These are phyloP conservation scores for Gerris buenoi DNA, from an alignment of 1,140 invertebrate species.

Conservation along the genomic window DNA sequence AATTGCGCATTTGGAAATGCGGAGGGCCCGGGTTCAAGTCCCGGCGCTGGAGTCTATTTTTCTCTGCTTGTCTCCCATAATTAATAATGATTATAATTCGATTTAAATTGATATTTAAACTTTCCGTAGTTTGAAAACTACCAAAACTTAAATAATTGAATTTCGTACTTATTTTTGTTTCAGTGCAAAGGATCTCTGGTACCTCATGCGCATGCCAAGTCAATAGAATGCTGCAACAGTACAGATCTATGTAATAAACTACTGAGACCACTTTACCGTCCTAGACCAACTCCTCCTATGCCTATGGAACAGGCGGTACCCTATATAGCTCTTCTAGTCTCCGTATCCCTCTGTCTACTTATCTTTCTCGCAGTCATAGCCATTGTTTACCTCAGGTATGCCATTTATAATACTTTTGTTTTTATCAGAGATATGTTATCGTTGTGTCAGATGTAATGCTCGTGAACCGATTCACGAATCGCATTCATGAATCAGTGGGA, in stretches of 20 bases:
- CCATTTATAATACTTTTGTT: conserved; percentile 4
- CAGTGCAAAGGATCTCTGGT: conserved; percentile 76
- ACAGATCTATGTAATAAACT: conserved; percentile 64
- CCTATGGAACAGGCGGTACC: conserved; percentile 37
- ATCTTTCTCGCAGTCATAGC: conserved; percentile 41
- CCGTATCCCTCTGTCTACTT: conserved; percentile 45
- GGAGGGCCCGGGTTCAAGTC: no score
- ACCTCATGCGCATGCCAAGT: conserved; percentile 60
- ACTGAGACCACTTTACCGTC: conserved; percentile 49
- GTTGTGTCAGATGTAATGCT: no score
- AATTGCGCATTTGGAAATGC: no score
- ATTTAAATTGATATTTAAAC: no score
- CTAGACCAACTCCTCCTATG: conserved; percentile 39
- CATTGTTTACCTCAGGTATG: conserved; percentile 37
- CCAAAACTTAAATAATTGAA: no score
- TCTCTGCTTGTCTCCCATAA: no score
- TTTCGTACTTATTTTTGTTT: conserved; percentile 30
- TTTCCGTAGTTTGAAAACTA: no score
- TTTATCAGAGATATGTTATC: no score
- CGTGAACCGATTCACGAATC: no score
- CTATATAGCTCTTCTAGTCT: conserved; percentile 44
- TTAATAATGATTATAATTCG: no score
- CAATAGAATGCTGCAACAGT: conserved; percentile 69
- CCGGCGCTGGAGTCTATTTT: no score
- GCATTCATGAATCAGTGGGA: no score